A percentile compares a stretch with the other conserved stretches of the same genome.
These are phyloP conservation scores for Gymnothorax reevesii DNA, from an alignment of 2,797 vertebrate genomes.

Conservation along the genomic window DNA sequence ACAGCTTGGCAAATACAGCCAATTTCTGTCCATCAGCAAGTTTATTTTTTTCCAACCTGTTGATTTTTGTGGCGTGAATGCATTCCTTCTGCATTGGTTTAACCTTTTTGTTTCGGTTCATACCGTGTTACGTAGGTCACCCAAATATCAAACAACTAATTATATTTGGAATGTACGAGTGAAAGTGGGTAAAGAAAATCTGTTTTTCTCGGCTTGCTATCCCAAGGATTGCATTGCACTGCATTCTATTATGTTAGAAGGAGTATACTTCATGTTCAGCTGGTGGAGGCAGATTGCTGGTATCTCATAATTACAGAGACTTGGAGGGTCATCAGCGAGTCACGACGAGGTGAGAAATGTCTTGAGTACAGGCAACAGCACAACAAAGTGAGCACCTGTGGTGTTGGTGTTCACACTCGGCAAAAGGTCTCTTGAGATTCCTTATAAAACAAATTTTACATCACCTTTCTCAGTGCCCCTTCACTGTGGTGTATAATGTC, in stretches of 20 bases:
- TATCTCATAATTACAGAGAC: not conserved
- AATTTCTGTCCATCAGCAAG: slow-evolving; percentile 19
- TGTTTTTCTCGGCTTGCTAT: not conserved
- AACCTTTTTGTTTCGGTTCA: not conserved
- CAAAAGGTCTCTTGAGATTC: not conserved
- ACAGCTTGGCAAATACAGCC: not conserved
- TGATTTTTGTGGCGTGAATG: not conserved
- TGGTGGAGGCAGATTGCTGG: not conserved
- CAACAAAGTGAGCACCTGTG: not conserved
- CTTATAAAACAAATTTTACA: not conserved
- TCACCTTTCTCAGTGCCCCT: not conserved
- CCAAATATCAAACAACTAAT: not conserved
- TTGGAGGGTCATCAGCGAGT: not conserved
- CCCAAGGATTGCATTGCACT: not conserved
- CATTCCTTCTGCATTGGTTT: not conserved
- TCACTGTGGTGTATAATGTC: not conserved
- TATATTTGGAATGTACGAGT: not conserved
- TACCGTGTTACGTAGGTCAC: not conserved
- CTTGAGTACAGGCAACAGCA: not conserved
- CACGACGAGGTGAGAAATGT: not conserved
- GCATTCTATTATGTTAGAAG: not conserved
- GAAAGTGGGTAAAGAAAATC: not conserved
- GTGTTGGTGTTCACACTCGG: not conserved
- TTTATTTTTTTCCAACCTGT: not conserved
- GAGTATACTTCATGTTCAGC: not conserved